phyloP scores from a whole-genome alignment of 2,113 vertebrate species.

The Nesogale talazaci region DNA sequence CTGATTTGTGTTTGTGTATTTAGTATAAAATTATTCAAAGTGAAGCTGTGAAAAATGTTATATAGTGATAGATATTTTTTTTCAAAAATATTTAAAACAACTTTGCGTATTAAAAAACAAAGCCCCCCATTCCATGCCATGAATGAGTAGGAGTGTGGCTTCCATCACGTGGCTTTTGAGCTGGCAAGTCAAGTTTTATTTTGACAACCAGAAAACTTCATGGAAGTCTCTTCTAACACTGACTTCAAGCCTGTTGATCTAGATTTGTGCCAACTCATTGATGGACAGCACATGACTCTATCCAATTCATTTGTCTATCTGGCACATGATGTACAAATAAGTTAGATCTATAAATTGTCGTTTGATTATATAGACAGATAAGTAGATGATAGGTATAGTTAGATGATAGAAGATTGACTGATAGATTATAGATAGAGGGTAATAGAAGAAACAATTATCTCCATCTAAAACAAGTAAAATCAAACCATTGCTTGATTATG shows the following conservation, averaged over 20 bases:
- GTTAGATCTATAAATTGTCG: too few species aligned
- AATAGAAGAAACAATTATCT: not conserved
- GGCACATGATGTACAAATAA: constrained; percentile 58
- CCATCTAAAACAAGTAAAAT: constrained; percentile 54
- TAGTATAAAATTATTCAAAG: not conserved
- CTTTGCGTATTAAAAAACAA: not conserved
- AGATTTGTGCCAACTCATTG: constrained; percentile 68
- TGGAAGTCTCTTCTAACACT: constrained; percentile 54
- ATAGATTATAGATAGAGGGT: too few species aligned
- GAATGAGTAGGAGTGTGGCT: constrained; percentile 48
- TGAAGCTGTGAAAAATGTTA: constrained; percentile 13
- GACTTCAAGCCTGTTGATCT: constrained; percentile 59
- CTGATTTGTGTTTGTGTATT: not conserved
- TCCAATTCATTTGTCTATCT: constrained; percentile 57
- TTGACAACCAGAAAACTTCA: constrained; percentile 53
- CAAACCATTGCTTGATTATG: constrained; percentile 56
- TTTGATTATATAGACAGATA: too few species aligned
- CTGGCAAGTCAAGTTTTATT: too few species aligned
- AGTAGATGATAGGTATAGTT: too few species aligned
- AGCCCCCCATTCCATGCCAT: not conserved
- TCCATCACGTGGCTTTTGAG: constrained; percentile 54
- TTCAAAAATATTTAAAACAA: constrained; percentile 68
- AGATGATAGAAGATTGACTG: too few species aligned
- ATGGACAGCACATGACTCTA: constrained; percentile 78
- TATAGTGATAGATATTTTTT: constrained; percentile 41